A percentile compares a stretch with the other conserved stretches of the same genome.
Conservation (phyloP, 2,113 vertebrate species). For the Myodes glareolus region DNA sequence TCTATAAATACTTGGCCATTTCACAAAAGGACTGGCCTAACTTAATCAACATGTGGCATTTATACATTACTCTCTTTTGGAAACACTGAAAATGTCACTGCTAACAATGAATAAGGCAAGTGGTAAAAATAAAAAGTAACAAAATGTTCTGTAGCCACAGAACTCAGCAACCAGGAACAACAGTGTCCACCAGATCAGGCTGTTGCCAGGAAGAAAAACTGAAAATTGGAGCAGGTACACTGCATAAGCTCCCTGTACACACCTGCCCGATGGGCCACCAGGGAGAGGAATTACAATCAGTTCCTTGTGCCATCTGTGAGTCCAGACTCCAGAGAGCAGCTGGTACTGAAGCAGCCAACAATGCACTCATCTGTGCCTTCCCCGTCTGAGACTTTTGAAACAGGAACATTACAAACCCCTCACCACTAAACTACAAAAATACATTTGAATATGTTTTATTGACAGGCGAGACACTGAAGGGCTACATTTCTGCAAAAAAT, state of each 20-base stretch:
- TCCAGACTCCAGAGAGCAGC: conserved; percentile 25
- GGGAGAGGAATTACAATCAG: conserved; percentile 30
- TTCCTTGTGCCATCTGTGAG: not conserved
- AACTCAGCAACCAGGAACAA: conserved; percentile 14
- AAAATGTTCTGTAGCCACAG: conserved; percentile 22
- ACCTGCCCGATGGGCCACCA: not conserved
- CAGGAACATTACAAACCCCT: conserved; percentile 16
- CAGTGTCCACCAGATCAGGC: conserved; percentile 31
- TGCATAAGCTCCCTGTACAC: not conserved
- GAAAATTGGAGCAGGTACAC: not conserved
- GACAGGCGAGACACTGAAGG: not conserved
- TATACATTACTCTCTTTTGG: not conserved
- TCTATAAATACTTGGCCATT: conserved; percentile 51
- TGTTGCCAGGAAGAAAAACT: conserved; percentile 18
- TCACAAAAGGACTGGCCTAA: not conserved
- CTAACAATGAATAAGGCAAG: conserved; percentile 34
- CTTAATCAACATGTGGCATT: not conserved
- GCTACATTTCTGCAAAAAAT: conserved; percentile 27
- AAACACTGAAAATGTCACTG: conserved; percentile 56
- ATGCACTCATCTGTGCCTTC: conserved; percentile 21
- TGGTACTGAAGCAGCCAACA: not conserved
- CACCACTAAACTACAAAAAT: conserved; percentile 47
- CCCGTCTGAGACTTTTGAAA: conserved; percentile 31
- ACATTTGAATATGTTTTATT: conserved; percentile 31
- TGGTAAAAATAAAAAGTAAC: conserved; percentile 2